Conservation (phyloP, 2,113 vertebrate genomes). For the Erythrocercus mccallii region DNA sequence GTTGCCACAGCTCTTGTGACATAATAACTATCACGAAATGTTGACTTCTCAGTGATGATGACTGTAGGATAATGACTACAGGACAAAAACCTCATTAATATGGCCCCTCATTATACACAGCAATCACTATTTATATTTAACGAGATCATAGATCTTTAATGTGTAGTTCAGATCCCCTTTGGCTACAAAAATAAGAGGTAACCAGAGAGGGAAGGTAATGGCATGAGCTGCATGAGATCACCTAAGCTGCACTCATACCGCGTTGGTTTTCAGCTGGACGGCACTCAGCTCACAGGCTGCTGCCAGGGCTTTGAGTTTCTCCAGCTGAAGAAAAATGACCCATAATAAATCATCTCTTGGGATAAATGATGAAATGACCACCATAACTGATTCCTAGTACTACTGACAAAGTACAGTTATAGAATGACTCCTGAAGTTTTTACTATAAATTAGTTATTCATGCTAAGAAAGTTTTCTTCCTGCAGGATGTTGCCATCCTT, state of each 20-base stretch:
- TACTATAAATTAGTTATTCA: neutral
- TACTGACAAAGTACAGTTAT: neutral
- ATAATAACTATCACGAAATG: neutral
- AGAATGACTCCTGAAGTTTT: neutral
- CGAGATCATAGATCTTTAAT: neutral
- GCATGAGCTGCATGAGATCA: neutral
- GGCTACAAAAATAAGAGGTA: neutral
- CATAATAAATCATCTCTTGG: neutral
- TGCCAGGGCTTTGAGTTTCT: neutral
- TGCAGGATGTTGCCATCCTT: neutral
- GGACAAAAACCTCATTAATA: neutral
- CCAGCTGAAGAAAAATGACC: neutral
- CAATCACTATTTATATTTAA: neutral
- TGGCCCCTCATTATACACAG: neutral
- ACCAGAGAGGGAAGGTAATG: neutral
- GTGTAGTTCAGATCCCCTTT: neutral
- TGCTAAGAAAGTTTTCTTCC: neutral
- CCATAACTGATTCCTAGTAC: neutral
- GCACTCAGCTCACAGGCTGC: neutral
- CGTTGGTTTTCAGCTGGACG: neutral
- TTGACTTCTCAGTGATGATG: neutral
- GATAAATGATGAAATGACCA: neutral
- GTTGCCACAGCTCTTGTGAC: neutral
- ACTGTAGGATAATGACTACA: neutral
- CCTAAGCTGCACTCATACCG: neutral